A percentile compares a stretch with the other conserved stretches of the same genome.
These are phyloP conservation scores for Papilio gigon DNA, from an alignment of 2,888 invertebrate genomes.

Conservation along the genomic window DNA sequence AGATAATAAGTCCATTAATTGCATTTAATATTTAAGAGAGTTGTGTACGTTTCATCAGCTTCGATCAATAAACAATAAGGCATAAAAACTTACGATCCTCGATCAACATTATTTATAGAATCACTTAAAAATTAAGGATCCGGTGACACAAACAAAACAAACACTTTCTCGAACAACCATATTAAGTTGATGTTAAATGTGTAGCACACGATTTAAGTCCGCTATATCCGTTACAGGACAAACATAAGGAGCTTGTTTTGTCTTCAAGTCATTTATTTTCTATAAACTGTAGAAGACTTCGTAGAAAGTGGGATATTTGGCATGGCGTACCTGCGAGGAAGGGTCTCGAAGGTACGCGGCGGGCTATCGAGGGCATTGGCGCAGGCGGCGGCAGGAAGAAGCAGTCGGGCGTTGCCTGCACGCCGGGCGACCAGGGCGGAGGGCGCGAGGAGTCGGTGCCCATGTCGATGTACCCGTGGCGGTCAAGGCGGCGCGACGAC, in stretches of 20 bases:
- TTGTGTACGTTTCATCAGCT: not conserved
- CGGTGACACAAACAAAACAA: not conserved
- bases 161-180: not conserved
- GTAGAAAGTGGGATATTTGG: not conserved
- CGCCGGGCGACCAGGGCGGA: constrained; percentile 50
- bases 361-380: constrained; percentile 28
- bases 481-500: constrained; percentile 68
- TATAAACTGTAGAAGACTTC: not conserved
- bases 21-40: not conserved
- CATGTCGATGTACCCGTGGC: constrained; percentile 83
- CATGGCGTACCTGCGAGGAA: constrained; percentile 17
- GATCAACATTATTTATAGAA: not conserved
- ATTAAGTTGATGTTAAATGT: not conserved
- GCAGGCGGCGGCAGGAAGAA: constrained; percentile 48
- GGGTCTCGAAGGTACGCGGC: constrained; percentile 14
- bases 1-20: not conserved
- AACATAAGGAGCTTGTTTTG: not conserved
- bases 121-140: not conserved
- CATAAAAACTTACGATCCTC: not conserved
- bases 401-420: constrained; percentile 45
- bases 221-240: not conserved
- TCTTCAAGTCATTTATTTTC: not conserved
- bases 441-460: constrained; percentile 55
- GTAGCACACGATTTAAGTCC: not conserved
- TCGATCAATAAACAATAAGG: not conserved